These are phyloP conservation scores for Pseudoatta argentina DNA, from an alignment of 1,140 invertebrate genomes.

Conservation along the genomic window DNA sequence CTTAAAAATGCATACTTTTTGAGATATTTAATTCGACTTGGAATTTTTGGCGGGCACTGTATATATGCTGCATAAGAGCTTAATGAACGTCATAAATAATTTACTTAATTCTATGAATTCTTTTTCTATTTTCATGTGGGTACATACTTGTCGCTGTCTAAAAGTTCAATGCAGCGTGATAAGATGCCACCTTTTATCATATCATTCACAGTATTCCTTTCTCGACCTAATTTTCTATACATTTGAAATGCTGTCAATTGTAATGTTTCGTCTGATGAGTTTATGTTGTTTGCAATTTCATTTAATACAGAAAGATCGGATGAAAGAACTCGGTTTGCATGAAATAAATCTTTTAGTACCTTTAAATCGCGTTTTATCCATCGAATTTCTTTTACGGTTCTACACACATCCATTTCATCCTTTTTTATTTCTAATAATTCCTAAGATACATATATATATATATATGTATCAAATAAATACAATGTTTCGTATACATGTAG, in stretches of 20 bases:
- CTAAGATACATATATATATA: conserved; percentile 83
- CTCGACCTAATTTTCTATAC: conserved; percentile 96
- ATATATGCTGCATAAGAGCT: no score
- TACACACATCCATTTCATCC: conserved; percentile 95
- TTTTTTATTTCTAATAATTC: conserved; percentile 93
- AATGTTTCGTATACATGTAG: no score
- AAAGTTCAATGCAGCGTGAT: conserved; percentile 93
- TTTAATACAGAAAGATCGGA: conserved; percentile 85
- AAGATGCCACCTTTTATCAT: conserved; percentile 96
- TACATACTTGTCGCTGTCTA: conserved; percentile 90
- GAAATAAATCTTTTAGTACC: no score
- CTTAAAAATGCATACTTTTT: no score
- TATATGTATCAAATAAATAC: not conserved
- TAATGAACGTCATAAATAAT: not conserved
- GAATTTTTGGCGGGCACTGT: no score
- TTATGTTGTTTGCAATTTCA: conserved; percentile 89
- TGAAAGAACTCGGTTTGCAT: conserved; percentile 70
- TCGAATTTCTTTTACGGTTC: conserved; percentile 97
- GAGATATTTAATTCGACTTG: no score
- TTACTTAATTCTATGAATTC: not conserved
- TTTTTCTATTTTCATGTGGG: not conserved
- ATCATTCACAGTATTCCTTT: conserved; percentile 96
- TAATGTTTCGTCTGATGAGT: conserved; percentile 87
- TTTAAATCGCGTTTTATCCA: conserved; percentile 91
- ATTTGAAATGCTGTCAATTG: conserved; percentile 91